Conservation (phyloP, 2,113 vertebrate genomes). For the Leucosticte australis region DNA sequence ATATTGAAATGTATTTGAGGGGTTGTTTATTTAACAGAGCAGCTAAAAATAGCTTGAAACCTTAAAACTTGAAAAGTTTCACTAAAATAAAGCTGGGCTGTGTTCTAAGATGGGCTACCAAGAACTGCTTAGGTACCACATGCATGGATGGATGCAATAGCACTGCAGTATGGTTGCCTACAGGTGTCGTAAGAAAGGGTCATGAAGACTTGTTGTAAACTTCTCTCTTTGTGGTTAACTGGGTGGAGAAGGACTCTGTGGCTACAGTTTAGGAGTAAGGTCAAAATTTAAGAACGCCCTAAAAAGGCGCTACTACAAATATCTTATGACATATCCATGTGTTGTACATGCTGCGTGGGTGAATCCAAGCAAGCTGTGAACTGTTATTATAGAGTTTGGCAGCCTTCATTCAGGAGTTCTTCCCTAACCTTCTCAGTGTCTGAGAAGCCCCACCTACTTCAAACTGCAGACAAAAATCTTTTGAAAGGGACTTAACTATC, state of each 20-base stretch:
- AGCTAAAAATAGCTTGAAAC: background rate
- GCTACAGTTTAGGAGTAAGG: background rate
- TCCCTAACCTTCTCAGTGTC: background rate
- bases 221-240: background rate
- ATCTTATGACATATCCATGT: background rate
- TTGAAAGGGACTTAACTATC: background rate
- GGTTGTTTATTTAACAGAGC: background rate
- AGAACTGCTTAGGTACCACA: background rate
- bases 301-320: background rate
- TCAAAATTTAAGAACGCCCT: background rate
- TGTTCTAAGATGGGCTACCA: background rate
- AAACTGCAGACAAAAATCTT: background rate
- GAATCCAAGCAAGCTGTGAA: background rate
- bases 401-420: background rate
- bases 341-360: rapidly evolving
- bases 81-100: background rate
- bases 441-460: background rate
- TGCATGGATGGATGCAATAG: background rate
- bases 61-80: background rate
- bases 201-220: background rate
- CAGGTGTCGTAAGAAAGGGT: background rate
- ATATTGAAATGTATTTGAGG: background rate
- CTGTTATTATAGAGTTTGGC: background rate
- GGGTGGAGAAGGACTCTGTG: background rate
- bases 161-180: background rate